Conservation (phyloP, 2,888 invertebrate species). For the Pheosia tremula region DNA sequence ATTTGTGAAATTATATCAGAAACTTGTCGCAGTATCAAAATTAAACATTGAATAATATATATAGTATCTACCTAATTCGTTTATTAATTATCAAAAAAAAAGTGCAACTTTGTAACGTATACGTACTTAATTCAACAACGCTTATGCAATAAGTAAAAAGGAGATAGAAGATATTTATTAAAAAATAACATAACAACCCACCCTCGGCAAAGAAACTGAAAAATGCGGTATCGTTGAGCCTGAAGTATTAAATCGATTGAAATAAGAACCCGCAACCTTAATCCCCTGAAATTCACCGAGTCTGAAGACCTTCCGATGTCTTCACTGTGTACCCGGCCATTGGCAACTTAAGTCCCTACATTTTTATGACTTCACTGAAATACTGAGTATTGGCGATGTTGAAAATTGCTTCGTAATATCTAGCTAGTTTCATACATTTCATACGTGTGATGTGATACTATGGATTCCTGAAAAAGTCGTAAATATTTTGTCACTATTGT, state of each 20-base stretch:
- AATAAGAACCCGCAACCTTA: constrained; percentile 60
- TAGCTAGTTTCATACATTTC: too few species aligned
- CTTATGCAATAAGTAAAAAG: too few species aligned
- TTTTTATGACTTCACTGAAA: constrained; percentile 69
- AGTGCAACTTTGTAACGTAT: too few species aligned
- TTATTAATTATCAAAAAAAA: too few species aligned
- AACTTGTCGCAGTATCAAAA: too few species aligned
- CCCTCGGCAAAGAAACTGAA: constrained; percentile 1
- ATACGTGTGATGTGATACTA: background rate
- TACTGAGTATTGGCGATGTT: constrained; percentile 13
- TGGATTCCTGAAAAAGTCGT: too few species aligned
- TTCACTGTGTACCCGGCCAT: constrained; percentile 66
- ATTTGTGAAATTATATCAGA: too few species aligned
- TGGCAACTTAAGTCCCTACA: constrained; percentile 67
- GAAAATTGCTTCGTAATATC: background rate
- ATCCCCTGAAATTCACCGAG: constrained; percentile 66
- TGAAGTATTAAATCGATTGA: constrained; percentile 57
- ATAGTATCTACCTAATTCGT: too few species aligned
- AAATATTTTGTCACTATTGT: too few species aligned
- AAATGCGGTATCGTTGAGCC: constrained; percentile 24
- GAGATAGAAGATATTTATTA: too few species aligned
- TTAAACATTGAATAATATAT: too few species aligned
- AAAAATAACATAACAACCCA: background rate
- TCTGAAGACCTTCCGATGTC: constrained; percentile 73
- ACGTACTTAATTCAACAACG: too few species aligned